phyloP scores from a whole-genome alignment of 2,797 vertebrate species.

The Muscicapa comitata region DNA sequence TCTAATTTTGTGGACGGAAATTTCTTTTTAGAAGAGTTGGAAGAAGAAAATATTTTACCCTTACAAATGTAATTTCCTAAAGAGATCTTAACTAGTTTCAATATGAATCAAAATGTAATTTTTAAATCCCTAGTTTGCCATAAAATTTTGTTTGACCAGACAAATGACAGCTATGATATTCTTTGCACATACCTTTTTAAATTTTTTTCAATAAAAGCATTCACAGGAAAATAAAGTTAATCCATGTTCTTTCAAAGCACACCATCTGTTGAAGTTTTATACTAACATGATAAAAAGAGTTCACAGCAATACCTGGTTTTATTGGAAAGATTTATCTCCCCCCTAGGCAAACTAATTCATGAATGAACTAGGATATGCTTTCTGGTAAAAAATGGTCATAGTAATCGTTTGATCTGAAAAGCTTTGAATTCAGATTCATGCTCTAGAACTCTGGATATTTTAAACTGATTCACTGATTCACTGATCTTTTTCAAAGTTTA shows the following conservation, averaged over 20 bases:
- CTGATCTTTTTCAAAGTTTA: background rate
- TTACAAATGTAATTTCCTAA: background rate
- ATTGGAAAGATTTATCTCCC: background rate
- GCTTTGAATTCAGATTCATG: background rate
- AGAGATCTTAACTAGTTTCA: background rate
- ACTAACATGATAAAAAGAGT: background rate
- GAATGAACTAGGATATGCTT: background rate
- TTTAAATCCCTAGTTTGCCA: background rate
- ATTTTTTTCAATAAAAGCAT: background rate
- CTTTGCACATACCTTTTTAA: background rate
- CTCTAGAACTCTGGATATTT: background rate
- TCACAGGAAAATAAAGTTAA: background rate
- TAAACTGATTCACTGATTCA: background rate
- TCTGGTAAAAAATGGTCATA: background rate
- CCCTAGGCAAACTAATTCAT: background rate
- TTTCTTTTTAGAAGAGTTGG: background rate
- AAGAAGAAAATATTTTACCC: background rate
- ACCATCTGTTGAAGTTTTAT: background rate
- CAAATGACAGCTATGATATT: background rate
- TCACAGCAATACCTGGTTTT: background rate
- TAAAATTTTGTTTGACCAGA: background rate
- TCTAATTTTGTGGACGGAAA: background rate
- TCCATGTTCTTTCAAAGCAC: background rate
- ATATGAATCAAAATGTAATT: background rate
- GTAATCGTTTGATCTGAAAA: background rate